Percentiles rank a stretch among this genome's conserved stretches.
These are phyloP conservation scores for Adela reaumurella DNA, from an alignment of 2,888 invertebrate species.

Conservation along the genomic window DNA sequence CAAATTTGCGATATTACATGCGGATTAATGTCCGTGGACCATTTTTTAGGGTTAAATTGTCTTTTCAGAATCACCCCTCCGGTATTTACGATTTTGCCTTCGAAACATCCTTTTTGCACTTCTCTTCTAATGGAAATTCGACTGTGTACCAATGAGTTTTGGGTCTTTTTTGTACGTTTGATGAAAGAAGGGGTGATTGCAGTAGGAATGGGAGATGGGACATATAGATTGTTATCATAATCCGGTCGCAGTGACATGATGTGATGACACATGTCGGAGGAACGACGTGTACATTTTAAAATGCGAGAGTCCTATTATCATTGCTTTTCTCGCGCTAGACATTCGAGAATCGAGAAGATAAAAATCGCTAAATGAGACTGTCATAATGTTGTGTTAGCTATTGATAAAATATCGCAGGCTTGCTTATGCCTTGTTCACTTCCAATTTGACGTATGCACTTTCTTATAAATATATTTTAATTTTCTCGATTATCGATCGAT, in stretches of 20 bases:
- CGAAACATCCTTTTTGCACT: neutral
- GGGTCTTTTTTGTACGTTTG: constrained; percentile 23
- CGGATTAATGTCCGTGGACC: constrained; percentile 52
- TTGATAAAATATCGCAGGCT: too few species aligned
- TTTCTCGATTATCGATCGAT: too few species aligned
- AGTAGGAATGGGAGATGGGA: constrained; percentile 43
- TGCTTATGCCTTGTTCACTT: too few species aligned
- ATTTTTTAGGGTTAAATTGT: constrained; percentile 58
- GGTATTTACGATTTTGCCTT: constrained; percentile 15
- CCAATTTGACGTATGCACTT: too few species aligned
- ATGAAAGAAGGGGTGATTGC: constrained; percentile 49
- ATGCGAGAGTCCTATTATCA: too few species aligned
- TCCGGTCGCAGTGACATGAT: constrained; percentile 52
- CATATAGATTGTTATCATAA: constrained; percentile 55
- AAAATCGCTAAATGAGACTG: too few species aligned
- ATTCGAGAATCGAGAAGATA: too few species aligned
- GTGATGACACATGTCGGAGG: constrained; percentile 55
- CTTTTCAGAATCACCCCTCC: constrained; percentile 39
- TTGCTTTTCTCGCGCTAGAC: too few species aligned
- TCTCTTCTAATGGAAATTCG: too few species aligned
- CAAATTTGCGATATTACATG: constrained; percentile 56
- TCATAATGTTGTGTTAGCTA: too few species aligned
- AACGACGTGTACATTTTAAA: constrained; percentile 1
- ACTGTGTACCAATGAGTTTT: neutral
- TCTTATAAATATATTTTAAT: too few species aligned